Percentiles rank a stretch among this genome's conserved stretches.
Evolutionary conservation across 2,797 vertebrate species (phyloP).

Genomic region (Lacerta bilineata): DNA sequence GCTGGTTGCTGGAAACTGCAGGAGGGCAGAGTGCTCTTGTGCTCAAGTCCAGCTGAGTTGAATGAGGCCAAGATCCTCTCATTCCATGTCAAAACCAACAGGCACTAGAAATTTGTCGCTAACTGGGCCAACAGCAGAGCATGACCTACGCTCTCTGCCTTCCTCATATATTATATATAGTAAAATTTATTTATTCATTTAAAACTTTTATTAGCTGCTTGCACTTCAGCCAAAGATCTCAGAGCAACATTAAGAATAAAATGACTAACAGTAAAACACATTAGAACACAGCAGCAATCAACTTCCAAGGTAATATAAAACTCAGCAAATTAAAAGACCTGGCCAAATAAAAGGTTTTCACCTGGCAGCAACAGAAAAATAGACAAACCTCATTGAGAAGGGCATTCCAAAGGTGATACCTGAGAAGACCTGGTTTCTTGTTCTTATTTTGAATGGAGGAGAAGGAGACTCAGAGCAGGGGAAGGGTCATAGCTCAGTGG

Average conservation of each 20-base stretch:
- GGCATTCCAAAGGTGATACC: neutral
- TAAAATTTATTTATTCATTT: constrained; percentile 2
- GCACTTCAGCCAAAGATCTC: neutral
- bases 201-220: neutral
- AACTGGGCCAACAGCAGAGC: neutral
- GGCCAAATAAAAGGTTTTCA: neutral
- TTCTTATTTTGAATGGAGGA: too few species aligned
- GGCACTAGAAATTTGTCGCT: neutral
- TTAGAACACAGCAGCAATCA: neutral
- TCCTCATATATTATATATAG: neutral
- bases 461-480: too few species aligned
- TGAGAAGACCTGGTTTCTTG: too few species aligned
- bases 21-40: too few species aligned
- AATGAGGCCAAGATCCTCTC: neutral
- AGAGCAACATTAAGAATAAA: neutral
- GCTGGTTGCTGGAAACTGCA: too few species aligned
- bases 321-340: constrained; percentile 1
- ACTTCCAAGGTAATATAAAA: neutral
- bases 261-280: constrained; percentile 1
- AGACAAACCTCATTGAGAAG: neutral
- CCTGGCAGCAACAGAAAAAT: neutral
- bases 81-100: neutral
- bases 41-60: neutral
- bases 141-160: neutral
- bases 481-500: too few species aligned